Evolutionary conservation across 2,888 invertebrate genomes (phyloP).

Genomic region (Yponomeuta sedellus): DNA sequence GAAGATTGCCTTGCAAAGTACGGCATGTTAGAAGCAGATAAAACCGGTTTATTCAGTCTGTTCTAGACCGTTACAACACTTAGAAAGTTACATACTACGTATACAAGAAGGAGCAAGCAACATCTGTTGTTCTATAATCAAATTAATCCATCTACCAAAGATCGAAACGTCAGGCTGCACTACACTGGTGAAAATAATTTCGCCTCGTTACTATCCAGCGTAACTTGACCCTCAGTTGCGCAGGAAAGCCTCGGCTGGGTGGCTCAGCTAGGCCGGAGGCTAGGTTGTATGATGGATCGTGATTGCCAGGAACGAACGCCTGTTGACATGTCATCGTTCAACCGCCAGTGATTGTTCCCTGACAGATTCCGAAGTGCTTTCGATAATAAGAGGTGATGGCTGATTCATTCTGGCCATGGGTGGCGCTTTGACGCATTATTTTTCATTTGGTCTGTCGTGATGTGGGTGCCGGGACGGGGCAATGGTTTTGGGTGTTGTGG

Average conservation of each 20-base stretch:
- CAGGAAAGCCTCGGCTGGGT: not conserved
- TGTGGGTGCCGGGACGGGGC: not conserved
- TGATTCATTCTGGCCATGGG: constrained; percentile 3
- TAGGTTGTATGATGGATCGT: constrained; percentile 13
- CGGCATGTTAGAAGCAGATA: no score
- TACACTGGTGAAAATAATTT: constrained; percentile 67
- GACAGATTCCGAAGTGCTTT: constrained; percentile 15
- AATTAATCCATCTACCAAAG: constrained; percentile 72
- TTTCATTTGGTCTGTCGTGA: not conserved
- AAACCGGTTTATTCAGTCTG: no score
- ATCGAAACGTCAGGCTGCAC: constrained; percentile 71
- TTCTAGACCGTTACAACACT: no score
- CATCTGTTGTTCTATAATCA: constrained; percentile 71
- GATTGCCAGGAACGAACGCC: constrained; percentile 2
- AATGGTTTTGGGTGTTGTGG: not conserved
- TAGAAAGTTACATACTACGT: not conserved
- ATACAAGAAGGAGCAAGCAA: constrained; percentile 24
- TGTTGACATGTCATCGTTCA: constrained; percentile 20
- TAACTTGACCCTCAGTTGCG: constrained; percentile 27
- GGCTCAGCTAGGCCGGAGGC: not conserved
- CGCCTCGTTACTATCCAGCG: constrained; percentile 40
- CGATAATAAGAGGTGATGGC: constrained; percentile 1
- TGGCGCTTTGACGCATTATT: not conserved
- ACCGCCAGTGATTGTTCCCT: constrained; percentile 16
- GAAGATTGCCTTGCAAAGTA: no score